phyloP scores from a whole-genome alignment of 1,140 invertebrate genomes.

The Meloidogyne hapla region DNA sequence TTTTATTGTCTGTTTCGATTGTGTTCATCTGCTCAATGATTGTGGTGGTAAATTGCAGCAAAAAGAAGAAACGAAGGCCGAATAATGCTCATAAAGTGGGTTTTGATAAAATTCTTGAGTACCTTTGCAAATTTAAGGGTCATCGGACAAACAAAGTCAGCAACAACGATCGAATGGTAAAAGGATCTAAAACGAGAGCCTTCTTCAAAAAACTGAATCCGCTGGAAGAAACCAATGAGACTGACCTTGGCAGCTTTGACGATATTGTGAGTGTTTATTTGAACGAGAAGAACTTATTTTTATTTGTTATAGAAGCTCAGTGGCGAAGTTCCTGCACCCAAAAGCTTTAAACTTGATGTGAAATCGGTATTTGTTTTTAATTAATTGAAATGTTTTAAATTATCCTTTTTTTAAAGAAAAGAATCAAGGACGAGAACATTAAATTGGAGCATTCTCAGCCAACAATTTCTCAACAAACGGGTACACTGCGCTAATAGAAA shows the following conservation, averaged over 20 bases:
- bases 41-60: not conserved
- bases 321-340: not conserved
- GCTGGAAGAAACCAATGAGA: not conserved
- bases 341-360: not conserved
- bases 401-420: not conserved
- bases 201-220: not conserved
- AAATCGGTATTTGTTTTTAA: not conserved
- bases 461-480: not conserved
- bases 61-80: not conserved
- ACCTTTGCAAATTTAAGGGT: not conserved
- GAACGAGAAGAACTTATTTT: not conserved
- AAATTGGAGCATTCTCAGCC: not conserved
- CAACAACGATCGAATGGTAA: not conserved
- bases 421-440: not conserved
- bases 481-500: not conserved
- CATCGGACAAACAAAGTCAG: not conserved
- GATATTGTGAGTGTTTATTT: not conserved
- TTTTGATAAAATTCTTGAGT: too few relatives aligned
- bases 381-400: too few relatives aligned
- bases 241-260: not conserved
- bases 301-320: not conserved
- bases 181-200: not conserved
- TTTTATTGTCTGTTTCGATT: not conserved
- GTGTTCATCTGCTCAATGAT: not conserved
- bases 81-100: too few relatives aligned